Base-by-base conservation (phyloP, 2,797 vertebrate species). In the Syngnathus acus region DNA sequence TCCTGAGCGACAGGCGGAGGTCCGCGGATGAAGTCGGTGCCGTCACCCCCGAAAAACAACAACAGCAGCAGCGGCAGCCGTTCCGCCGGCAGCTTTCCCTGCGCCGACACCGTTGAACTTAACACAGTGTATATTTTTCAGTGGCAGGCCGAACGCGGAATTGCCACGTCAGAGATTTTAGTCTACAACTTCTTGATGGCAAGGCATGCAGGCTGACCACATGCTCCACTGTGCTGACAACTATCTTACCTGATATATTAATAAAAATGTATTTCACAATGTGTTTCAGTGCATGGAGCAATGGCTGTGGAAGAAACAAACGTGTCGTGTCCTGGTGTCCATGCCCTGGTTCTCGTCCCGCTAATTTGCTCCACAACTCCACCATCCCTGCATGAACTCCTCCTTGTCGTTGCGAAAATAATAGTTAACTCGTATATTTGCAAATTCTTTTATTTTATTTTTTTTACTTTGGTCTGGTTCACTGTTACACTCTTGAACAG, bases 271-370 rank as follows among this genome's bases (percentile, higher is more conserved):
- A 39, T 71, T 73, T 68, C 66, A 60, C 40, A 62, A 51, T 89
- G 71, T 87, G 65, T 90, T 88, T 73, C 76, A 89, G 87, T 87
- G 77, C 68, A 82, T 88, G 82, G 77, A 86, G 73, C 86, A 83
- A 71, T 84, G 86, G 79, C 70, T 91, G 39, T 84, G 86, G 84
- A 85, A 69, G 65, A 87, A 86, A 71, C 67, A 83, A 79, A 65
- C 54, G 6, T 85, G 87, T 83, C 54, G 6, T 85, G 87, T 83
- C 37, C 74, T 83, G 1, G 71, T 89, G 65, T 69, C 58, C 68
- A 72, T 85, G 63, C 71, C 79, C 80, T 86, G 84, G 74, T 84
- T 83, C 26, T 87, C 76, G 19, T 75, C 80, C 17, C 19, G 72
- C 70, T 48, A 47, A 2, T 60, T 55, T 61, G 68, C 68, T 60